Evolutionary conservation across 2,888 invertebrate species (phyloP), one percentile per base, ranked within the genome.

Genomic region (Beris morrisii): DNA sequence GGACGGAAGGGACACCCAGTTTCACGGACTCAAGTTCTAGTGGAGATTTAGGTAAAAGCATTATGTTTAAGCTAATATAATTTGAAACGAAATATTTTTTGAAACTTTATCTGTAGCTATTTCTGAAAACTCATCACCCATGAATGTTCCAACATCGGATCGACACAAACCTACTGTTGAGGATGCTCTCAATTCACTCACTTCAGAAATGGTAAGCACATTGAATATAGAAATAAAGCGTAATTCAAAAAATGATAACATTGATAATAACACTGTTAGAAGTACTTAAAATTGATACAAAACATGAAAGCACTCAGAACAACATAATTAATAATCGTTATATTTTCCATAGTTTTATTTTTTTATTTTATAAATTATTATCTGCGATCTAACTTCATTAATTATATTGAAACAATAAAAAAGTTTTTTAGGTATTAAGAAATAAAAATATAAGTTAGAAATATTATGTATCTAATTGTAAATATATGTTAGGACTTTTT

Each of bases 1-100:
- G 96, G 93, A 97, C 97, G 56, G 97, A 97, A 84, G 97, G 97
- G 75, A 97, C 97, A 73, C 97, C 97, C 69, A 95, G 95, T 79
- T 97, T 95, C 83, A 97, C 97, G 46, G 95, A 96, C 81, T 97
- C 96, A 75, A 96, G 96, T 82, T 94, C 95, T 82, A 93, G 93
- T 83, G 89, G 89, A 74, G 93, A 93, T 82, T 89, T 88, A 83
- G 86, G 87, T 83, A 78, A 76, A 73, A 44, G 53, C 4, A 15
- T 53, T 15, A 15, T 53, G 12, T 28, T 53, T 6, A 22, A 22
- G 22, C 22, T 22, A 2, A 4, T 1, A 58, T 45, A 2, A 28
- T 5, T 46, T 45, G 3, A 58, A 54, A 31, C n/a, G 2, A 6
- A 31, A 11, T 9, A n/a, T 59, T 59, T 28, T 43, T 56, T 32